Conservation (phyloP, 1,140 invertebrate species). For the Drosophila tani region DNA sequence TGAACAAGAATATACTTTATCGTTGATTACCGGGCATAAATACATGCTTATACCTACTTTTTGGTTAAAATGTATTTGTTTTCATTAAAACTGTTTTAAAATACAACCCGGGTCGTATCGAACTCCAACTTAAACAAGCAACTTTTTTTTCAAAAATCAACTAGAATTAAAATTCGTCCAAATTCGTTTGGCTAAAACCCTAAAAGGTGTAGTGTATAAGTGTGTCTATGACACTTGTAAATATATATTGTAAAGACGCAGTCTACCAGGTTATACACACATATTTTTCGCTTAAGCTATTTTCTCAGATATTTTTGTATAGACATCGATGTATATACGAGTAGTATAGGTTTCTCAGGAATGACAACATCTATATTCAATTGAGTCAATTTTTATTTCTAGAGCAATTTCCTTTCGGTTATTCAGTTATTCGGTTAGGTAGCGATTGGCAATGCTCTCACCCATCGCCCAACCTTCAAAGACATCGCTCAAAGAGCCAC, state of each 20-base stretch:
- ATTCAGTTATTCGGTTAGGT: too few relatives aligned
- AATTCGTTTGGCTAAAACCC: not conserved
- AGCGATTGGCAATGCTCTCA: slow-evolving; percentile 42
- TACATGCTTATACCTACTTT: too few relatives aligned
- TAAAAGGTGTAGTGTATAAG: not conserved
- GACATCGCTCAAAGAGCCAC: slow-evolving; percentile 31
- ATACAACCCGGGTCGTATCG: too few relatives aligned
- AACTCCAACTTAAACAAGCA: not conserved
- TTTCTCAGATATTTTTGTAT: too few relatives aligned
- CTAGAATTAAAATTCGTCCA: not conserved
- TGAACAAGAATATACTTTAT: too few relatives aligned
- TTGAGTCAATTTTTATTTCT: slow-evolving; percentile 6
- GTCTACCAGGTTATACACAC: not conserved
- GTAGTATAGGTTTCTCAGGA: not conserved
- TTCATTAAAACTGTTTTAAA: too few relatives aligned
- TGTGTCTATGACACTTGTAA: not conserved
- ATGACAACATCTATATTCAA: not conserved
- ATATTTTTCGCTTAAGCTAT: not conserved
- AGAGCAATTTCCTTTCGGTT: slow-evolving; percentile 12
- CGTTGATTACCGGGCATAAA: too few relatives aligned
- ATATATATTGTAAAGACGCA: not conserved
- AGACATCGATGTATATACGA: too few relatives aligned
- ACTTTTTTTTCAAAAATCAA: too few relatives aligned
- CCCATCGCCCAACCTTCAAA: slow-evolving; percentile 11
- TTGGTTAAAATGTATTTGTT: too few relatives aligned